Base-by-base conservation (phyloP, 2,888 invertebrate genomes). In the Orchestes rusci region DNA sequence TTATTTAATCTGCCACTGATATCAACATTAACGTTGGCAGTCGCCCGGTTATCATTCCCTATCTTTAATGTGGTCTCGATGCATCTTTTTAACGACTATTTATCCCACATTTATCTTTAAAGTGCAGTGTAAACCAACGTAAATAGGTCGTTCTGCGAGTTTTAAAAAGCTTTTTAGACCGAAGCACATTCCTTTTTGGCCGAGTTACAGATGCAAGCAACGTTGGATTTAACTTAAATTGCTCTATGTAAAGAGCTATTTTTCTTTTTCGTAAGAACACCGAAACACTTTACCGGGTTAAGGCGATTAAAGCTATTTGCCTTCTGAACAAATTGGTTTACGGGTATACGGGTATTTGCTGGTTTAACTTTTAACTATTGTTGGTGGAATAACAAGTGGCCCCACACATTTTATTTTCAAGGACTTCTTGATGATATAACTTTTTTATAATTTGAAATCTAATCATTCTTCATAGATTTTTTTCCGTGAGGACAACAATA, bases 21-120 rank as follows among this genome's bases (percentile, higher is more conserved):
- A n/a, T n/a, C n/a, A n/a, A n/a, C n/a, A n/a, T n/a, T n/a, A n/a
- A n/a, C n/a, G n/a, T n/a, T n/a, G n/a, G n/a, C n/a, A n/a, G n/a
- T n/a, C n/a, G n/a, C n/a, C n/a, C n/a, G n/a, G n/a, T n/a, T n/a
- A n/a, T n/a, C n/a, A n/a, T n/a, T n/a, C 31, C 37, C 40, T 45
- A 45, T 45, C 45, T 45, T 18, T 45, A 40, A 39, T 31, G 35
- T 31, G 40, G 35, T 36, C 31, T 15, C 45, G 36, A 40, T 45
- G 20, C 34, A 45, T 45, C 45, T 45, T 36, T 42, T 45, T 45
- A 45, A 45, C 40, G 40, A 36, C 40, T 45, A 40, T 45, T 45
- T 45, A 45, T 40, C 35, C 31, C 30, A 16, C 45, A 40, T 45
- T 45, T 45, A 45, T 45, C 36, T 32, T 40, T 19, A 8, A 40